These are phyloP conservation scores for Aricia artaxerxes DNA, from an alignment of 2,888 invertebrate genomes.

Conservation along the genomic window DNA sequence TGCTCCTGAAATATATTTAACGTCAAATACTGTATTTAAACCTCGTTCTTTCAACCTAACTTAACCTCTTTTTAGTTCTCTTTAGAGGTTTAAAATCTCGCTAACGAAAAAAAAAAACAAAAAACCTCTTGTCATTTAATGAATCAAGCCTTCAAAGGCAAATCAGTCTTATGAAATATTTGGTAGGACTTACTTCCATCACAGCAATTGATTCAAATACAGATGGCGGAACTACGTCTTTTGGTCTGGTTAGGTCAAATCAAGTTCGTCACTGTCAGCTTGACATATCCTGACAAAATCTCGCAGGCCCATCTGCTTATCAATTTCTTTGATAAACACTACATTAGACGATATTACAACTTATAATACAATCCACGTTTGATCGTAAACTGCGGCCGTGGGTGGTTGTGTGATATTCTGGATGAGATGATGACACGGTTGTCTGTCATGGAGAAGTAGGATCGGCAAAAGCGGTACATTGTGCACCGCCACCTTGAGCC, in stretches of 20 bases:
- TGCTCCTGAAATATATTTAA: constrained; percentile 1
- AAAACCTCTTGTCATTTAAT: too few relatives aligned
- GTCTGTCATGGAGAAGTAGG: constrained; percentile 35
- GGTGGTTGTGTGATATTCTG: constrained; percentile 40
- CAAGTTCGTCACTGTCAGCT: not conserved
- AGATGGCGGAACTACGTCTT: not conserved
- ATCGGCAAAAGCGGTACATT: constrained; percentile 37
- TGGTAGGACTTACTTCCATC: too few relatives aligned
- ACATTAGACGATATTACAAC: not conserved
- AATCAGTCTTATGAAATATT: too few relatives aligned
- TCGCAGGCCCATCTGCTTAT: too few relatives aligned
- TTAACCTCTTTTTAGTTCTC: too few relatives aligned
- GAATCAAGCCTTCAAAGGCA: too few relatives aligned
- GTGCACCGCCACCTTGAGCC: constrained; percentile 46
- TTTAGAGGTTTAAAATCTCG: too few relatives aligned
- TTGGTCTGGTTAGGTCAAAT: not conserved
- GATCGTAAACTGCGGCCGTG: constrained; percentile 36
- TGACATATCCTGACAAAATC: too few relatives aligned
- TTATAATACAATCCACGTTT: constrained; percentile 28
- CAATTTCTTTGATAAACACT: not conserved
- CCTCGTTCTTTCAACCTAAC: too few relatives aligned
- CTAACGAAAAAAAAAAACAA: too few relatives aligned
- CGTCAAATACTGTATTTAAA: not conserved
- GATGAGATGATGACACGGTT: constrained; percentile 6
- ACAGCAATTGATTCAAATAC: too few relatives aligned